Evolutionary conservation across 2,113 vertebrate genomes (phyloP).

Genomic region (Megaptera novaeangliae): DNA sequence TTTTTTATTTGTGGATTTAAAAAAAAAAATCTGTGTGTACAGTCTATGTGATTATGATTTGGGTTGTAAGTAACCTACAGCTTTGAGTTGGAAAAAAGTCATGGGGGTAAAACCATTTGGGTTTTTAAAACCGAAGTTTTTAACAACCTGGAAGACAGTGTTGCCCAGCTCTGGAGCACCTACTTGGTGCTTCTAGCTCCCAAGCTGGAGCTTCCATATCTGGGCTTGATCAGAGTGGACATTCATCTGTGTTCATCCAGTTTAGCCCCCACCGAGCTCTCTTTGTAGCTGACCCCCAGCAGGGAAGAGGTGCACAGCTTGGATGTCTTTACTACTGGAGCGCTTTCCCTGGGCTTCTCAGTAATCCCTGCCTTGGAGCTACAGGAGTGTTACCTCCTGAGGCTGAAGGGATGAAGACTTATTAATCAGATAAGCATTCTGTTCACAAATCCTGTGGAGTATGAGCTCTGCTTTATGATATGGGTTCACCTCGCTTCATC

Average conservation of each 20-base stretch:
- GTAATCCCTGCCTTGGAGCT: neutral
- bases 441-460: slow-evolving; percentile 3
- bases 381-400: neutral
- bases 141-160: neutral
- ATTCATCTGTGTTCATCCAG: neutral
- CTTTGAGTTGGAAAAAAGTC: slow-evolving; percentile 67
- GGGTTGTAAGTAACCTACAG: slow-evolving; percentile 60
- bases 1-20: slow-evolving; percentile 70
- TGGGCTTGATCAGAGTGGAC: neutral
- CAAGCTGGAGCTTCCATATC: neutral
- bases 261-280: neutral
- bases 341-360: neutral
- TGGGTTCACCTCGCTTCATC: neutral
- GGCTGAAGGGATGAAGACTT: neutral
- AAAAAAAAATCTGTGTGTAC: slow-evolving; percentile 48
- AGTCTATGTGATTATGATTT: slow-evolving; percentile 74
- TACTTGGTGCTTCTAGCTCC: neutral
- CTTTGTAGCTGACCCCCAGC: neutral
- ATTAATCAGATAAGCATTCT: neutral
- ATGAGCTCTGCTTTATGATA: neutral
- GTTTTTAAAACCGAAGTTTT: slow-evolving; percentile 19
- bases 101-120: neutral
- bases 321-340: neutral
- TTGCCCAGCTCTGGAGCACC: neutral
- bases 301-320: neutral